Conservation (phyloP, 2,113 vertebrate species). For the Stegostoma tigrinum region DNA sequence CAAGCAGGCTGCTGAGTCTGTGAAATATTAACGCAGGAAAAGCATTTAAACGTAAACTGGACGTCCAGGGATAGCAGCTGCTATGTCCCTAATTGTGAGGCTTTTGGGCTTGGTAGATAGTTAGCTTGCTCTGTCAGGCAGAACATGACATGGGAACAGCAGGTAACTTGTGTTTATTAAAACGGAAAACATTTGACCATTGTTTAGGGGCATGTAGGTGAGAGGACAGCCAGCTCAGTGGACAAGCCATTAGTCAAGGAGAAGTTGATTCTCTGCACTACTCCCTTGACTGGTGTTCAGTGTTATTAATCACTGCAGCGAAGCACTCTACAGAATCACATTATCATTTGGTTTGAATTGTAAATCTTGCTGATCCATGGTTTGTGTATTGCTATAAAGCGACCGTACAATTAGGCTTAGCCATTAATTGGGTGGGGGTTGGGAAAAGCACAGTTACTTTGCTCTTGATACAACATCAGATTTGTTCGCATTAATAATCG, state of each 20-base stretch:
- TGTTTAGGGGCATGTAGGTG: constrained; percentile 25
- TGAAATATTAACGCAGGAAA: neutral
- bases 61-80: neutral
- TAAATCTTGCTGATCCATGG: constrained; percentile 4
- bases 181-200: constrained; percentile 31
- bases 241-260: constrained; percentile 25
- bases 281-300: neutral
- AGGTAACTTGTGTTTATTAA: constrained; percentile 27
- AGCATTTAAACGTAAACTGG: neutral
- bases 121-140: neutral
- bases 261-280: neutral
- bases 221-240: neutral
- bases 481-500: neutral
- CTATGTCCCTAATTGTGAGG: neutral
- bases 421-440: neutral
- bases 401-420: constrained; percentile 13
- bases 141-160: constrained; percentile 16
- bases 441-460: neutral
- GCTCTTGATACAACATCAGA: neutral
- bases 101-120: neutral
- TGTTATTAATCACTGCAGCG: neutral
- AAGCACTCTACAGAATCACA: neutral
- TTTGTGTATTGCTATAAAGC: neutral
- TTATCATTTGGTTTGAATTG: neutral
- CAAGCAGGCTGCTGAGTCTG: neutral